These are phyloP conservation scores for Hypanus sabinus DNA, from an alignment of 2,113 vertebrate species.

Conservation along the genomic window DNA sequence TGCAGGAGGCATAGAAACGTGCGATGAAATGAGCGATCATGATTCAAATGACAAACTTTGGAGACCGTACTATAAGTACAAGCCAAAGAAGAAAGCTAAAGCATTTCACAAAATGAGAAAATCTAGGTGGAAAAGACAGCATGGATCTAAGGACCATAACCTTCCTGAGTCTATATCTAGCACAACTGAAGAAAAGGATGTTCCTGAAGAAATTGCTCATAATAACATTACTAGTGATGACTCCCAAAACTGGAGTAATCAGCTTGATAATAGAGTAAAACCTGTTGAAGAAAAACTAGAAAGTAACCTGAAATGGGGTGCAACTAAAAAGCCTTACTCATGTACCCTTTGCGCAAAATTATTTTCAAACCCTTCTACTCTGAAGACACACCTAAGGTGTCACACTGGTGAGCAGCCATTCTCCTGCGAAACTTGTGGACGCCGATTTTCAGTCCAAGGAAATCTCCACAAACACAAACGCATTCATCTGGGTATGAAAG, in stretches of 20 bases:
- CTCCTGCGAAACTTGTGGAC: constrained; percentile 81
- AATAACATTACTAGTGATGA: constrained; percentile 51
- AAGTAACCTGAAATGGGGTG: constrained; percentile 60
- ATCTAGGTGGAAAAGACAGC: constrained; percentile 65
- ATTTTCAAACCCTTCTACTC: constrained; percentile 78
- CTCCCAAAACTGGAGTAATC: constrained; percentile 56
- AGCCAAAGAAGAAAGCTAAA: constrained; percentile 85
- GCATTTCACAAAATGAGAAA: constrained; percentile 72
- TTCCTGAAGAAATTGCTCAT: constrained; percentile 48
- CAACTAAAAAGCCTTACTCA: constrained; percentile 60
- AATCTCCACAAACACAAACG: constrained; percentile 63
- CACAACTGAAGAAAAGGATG: constrained; percentile 44
- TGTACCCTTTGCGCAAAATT: constrained; percentile 83
- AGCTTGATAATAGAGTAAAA: constrained; percentile 57
- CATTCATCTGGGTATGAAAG: constrained; percentile 65
- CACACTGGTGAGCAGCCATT: constrained; percentile 75
- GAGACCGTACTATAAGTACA: constrained; percentile 96
- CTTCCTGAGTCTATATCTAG: constrained; percentile 40
- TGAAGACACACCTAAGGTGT: constrained; percentile 80
- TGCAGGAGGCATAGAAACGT: constrained; percentile 59
- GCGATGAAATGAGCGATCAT: constrained; percentile 78
- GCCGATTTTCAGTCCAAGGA: constrained; percentile 77
- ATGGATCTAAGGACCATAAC: constrained; percentile 40
- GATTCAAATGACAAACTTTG: constrained; percentile 85
- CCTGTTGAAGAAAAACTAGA: constrained; percentile 50